Conservation (phyloP, 2,797 vertebrate genomes). For the Hyperoplus lanceolatus region DNA sequence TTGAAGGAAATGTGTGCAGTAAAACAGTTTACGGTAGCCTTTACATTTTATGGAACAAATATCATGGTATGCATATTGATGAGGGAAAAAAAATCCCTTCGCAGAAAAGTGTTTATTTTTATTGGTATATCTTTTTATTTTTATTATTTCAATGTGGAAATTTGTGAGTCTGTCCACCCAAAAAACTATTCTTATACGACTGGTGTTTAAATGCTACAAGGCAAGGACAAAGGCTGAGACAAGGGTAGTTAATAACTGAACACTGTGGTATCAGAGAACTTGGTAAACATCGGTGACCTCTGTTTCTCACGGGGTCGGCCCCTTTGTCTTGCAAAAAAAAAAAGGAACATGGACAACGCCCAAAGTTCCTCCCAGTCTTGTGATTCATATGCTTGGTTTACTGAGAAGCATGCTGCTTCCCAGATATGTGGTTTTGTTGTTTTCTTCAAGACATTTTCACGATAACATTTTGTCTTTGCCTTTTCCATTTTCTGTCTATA, state of each 20-base stretch:
- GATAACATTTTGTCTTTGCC: conserved; percentile 13
- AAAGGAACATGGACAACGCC: conserved; percentile 26
- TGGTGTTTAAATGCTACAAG: conserved; percentile 6
- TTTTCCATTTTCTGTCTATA: conserved; percentile 26
- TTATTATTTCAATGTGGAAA: too few species aligned
- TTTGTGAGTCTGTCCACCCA: too few species aligned
- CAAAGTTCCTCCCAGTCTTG: conserved; percentile 16
- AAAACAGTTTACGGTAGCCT: background rate
- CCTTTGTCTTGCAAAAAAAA: conserved; percentile 33
- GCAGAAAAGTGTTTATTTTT: background rate
- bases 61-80: background rate
- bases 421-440: background rate
- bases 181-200: background rate
- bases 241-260: conserved; percentile 84
- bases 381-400: conserved; percentile 26
- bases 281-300: conserved; percentile 72
- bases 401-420: conserved; percentile 1
- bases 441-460: conserved; percentile 7
- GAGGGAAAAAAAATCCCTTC: background rate
- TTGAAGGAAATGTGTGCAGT: background rate
- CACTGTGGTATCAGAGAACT: conserved; percentile 71
- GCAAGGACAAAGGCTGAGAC: conserved; percentile 67
- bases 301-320: conserved; percentile 34
- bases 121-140: background rate
- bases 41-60: background rate